Conservation (phyloP, 2,113 vertebrate genomes). For the Pitta sordida region DNA sequence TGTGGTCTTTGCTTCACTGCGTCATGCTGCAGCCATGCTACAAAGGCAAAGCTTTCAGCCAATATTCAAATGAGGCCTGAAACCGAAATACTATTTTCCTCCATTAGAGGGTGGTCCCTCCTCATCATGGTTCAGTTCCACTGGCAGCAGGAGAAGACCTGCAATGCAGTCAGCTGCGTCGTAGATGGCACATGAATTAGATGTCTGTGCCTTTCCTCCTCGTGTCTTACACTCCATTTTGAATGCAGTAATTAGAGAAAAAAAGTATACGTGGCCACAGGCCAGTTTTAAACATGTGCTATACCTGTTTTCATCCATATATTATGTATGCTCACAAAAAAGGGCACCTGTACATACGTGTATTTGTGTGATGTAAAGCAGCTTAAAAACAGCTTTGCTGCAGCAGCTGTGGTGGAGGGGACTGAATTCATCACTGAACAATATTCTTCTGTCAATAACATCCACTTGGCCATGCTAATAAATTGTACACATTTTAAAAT, state of each 20-base stretch:
- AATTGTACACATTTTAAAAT: background rate
- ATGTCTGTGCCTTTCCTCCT: background rate
- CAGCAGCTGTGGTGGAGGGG: background rate
- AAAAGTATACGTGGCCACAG: background rate
- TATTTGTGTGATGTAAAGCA: background rate
- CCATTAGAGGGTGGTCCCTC: slow-evolving; percentile 52
- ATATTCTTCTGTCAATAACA: background rate
- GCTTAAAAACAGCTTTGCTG: background rate
- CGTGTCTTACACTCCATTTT: rapidly evolving
- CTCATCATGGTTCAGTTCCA: slow-evolving; percentile 33
- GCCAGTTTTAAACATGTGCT: background rate
- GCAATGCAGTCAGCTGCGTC: background rate
- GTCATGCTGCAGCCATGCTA: background rate
- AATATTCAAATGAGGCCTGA: background rate
- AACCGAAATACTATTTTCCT: slow-evolving; percentile 20
- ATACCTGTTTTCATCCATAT: background rate
- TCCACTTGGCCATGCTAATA: background rate
- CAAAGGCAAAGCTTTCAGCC: slow-evolving; percentile 20
- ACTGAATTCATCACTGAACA: background rate
- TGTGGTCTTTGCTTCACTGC: background rate
- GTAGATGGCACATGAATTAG: background rate
- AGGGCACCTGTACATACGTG: background rate
- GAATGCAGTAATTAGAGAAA: background rate
- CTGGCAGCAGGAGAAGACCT: slow-evolving; percentile 39
- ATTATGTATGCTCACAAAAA: rapidly evolving